A percentile compares a stretch with the other conserved stretches of the same genome.
Evolutionary conservation across 2,888 invertebrate species (phyloP).

Genomic region (Pyralis farinalis): DNA sequence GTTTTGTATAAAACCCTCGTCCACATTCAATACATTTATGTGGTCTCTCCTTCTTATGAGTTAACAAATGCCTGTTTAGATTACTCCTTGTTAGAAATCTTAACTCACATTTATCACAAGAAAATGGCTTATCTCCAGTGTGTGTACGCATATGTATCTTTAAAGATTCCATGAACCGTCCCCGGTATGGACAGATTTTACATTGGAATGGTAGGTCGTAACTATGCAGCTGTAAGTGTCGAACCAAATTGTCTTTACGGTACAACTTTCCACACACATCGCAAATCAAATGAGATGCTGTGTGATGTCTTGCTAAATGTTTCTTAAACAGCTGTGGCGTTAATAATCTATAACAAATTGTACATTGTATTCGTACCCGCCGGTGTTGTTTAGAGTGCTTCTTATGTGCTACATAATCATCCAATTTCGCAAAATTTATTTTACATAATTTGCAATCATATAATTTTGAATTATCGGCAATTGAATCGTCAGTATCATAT

Average conservation of each 20-base stretch:
- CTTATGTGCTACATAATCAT: conserved; percentile 29
- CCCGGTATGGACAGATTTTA: conserved; percentile 48
- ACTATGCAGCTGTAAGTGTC: conserved; percentile 46
- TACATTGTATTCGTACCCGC: conserved; percentile 34
- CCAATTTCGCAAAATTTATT: conserved; percentile 19
- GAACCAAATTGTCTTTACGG: conserved; percentile 47
- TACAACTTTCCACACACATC: conserved; percentile 55
- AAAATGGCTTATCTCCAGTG: conserved; percentile 50
- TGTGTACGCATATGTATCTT: conserved; percentile 53
- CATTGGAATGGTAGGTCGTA: conserved; percentile 49
- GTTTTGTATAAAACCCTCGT: conserved; percentile 45
- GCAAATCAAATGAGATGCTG: conserved; percentile 43
- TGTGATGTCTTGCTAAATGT: conserved; percentile 35
- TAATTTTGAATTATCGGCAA: conserved; percentile 3
- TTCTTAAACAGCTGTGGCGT: conserved; percentile 37
- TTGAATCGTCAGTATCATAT: conserved; percentile 10
- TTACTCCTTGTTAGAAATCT: conserved; percentile 52
- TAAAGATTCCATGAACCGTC: conserved; percentile 46
- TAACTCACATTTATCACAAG: conserved; percentile 48
- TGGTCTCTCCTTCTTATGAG: conserved; percentile 46
- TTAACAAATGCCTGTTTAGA: conserved; percentile 51
- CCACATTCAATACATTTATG: conserved; percentile 49
- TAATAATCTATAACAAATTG: conserved; percentile 28
- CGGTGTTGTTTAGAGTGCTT: conserved; percentile 30
- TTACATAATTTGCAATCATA: conserved; percentile 23